Conservation (phyloP, 2,888 invertebrate genomes). For the Lottia scabra region DNA sequence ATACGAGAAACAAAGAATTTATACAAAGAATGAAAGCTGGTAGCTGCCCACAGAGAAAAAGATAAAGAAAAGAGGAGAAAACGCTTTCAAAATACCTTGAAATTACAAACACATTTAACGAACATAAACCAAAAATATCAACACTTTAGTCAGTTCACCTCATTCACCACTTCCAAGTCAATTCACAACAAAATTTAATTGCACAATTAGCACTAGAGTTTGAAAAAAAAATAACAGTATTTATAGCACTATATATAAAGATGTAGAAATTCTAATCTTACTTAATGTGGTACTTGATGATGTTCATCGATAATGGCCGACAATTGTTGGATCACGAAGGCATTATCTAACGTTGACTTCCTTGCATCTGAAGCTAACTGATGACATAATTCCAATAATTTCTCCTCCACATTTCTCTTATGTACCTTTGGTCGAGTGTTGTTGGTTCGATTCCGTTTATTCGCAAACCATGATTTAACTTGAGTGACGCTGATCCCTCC, state of each 20-base stretch:
- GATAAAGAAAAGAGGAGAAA: too few species aligned
- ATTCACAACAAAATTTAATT: not conserved
- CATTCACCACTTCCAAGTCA: not conserved
- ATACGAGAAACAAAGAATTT: too few species aligned
- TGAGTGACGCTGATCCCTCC: slow-evolving; percentile 57
- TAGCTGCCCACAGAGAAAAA: too few species aligned
- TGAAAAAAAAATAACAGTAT: not conserved
- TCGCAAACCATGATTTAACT: slow-evolving; percentile 66
- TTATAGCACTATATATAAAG: not conserved
- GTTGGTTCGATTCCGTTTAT: slow-evolving; percentile 62
- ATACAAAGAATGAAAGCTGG: too few species aligned
- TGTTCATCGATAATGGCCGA: slow-evolving; percentile 45
- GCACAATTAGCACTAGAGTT: not conserved
- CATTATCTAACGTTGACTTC: slow-evolving; percentile 48
- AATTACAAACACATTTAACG: too few species aligned
- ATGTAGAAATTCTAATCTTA: not conserved
- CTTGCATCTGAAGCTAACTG: slow-evolving; percentile 45
- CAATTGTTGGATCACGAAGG: slow-evolving; percentile 57
- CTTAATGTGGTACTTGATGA: not conserved
- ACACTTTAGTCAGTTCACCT: too few species aligned
- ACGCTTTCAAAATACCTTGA: too few species aligned
- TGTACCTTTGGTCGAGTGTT: slow-evolving; percentile 63
- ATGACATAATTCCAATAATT: slow-evolving; percentile 52
- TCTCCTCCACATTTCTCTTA: slow-evolving; percentile 53
- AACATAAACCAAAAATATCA: too few species aligned